These are phyloP conservation scores for Pristionchus maxplancki DNA, from an alignment of 2,888 invertebrate genomes.

Conservation along the genomic window DNA sequence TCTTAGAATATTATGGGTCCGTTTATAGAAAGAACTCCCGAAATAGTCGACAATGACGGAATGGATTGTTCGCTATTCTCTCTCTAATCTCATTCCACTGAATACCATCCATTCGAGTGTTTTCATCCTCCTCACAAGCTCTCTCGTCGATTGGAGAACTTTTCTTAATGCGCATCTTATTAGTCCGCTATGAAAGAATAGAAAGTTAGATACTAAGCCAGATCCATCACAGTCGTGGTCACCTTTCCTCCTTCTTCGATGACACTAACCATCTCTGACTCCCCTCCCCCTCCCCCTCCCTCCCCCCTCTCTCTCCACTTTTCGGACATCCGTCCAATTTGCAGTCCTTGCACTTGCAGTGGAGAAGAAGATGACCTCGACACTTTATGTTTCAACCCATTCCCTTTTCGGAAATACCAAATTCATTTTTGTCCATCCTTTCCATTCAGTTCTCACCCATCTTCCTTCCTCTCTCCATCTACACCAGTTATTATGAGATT, in stretches of 20 bases:
- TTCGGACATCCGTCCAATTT: constrained; percentile 40
- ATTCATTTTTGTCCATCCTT: not conserved
- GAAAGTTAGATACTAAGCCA: too few species aligned
- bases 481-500: constrained; percentile 45
- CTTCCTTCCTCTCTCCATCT: not conserved
- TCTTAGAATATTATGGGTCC: not conserved
- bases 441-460: not conserved
- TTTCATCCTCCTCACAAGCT: not conserved
- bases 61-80: not conserved
- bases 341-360: not conserved
- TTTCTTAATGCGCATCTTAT: too few species aligned
- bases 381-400: not conserved
- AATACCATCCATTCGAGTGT: not conserved
- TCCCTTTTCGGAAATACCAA: not conserved
- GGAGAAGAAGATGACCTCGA: not conserved
- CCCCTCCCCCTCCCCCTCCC: not conserved
- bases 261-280: constrained; percentile 34
- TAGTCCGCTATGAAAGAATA: too few species aligned
- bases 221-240: too few species aligned
- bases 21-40: not conserved
- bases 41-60: not conserved
- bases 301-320: not conserved
- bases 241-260: not conserved
- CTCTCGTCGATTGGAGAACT: too few species aligned
- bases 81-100: not conserved